Conservation (phyloP, 2,888 invertebrate genomes). For the Saturnia pavonia region DNA sequence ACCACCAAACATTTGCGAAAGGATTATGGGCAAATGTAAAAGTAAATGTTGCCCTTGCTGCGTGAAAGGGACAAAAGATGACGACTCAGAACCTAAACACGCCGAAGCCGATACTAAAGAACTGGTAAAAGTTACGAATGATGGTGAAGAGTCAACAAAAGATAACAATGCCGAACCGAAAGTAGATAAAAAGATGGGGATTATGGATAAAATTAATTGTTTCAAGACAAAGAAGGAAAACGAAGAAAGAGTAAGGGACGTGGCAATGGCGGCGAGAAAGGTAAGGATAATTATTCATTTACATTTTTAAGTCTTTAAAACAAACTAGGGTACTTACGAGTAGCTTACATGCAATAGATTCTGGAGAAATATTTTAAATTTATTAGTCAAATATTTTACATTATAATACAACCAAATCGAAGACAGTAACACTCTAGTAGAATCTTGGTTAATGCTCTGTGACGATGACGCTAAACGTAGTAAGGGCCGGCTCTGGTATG, state of each 20-base stretch:
- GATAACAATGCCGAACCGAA: slow-evolving; percentile 17
- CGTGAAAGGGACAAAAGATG: slow-evolving; percentile 54
- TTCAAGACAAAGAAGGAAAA: slow-evolving; percentile 68
- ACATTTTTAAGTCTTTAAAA: not conserved
- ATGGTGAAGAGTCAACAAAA: slow-evolving; percentile 31
- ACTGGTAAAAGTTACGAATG: slow-evolving; percentile 36
- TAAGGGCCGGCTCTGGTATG: too few relatives aligned
- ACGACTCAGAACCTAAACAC: slow-evolving; percentile 22
- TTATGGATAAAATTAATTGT: slow-evolving; percentile 63
- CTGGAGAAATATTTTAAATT: too few relatives aligned
- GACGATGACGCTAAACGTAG: too few relatives aligned
- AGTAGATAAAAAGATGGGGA: slow-evolving; percentile 45
- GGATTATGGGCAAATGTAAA: slow-evolving; percentile 69
- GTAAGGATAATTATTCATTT: slow-evolving; percentile 39
- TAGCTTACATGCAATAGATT: too few relatives aligned
- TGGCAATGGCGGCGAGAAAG: slow-evolving; percentile 70
- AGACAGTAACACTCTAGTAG: too few relatives aligned
- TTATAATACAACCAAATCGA: too few relatives aligned
- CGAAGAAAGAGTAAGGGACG: slow-evolving; percentile 52
- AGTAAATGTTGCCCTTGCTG: slow-evolving; percentile 77
- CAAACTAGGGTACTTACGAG: too few relatives aligned
- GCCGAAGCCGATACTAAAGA: slow-evolving; percentile 40
- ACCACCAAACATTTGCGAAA: slow-evolving; percentile 62
- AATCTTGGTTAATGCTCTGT: too few relatives aligned
- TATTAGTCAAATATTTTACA: too few relatives aligned